phyloP scores from a whole-genome alignment of 1,140 invertebrate species.

The Drosophila persimilis region DNA sequence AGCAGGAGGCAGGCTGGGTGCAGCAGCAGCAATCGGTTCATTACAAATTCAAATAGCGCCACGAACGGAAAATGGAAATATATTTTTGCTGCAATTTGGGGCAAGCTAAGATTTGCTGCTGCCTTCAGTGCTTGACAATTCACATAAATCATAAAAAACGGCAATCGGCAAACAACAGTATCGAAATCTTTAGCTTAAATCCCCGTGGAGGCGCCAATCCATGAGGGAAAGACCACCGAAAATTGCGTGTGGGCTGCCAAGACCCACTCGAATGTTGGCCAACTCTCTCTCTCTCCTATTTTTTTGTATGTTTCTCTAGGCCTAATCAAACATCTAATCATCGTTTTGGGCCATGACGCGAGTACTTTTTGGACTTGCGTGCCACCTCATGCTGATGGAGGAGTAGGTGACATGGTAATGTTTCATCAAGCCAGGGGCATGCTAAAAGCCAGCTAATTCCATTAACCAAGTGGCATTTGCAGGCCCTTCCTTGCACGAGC shows the following conservation, averaged over 20 bases:
- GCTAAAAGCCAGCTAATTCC: conserved; percentile 20
- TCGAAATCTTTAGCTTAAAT: conserved; percentile 28
- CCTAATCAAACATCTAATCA: conserved; percentile 42
- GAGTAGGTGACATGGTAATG: conserved; percentile 33
- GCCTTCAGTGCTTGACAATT: conserved; percentile 26
- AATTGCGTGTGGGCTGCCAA: conserved; percentile 29
- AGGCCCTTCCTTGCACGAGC: too few species aligned
- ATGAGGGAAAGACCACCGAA: not conserved
- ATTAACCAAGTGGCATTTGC: conserved; percentile 20
- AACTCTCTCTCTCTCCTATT: conserved; percentile 20
- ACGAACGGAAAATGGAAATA: conserved; percentile 60
- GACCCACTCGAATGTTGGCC: conserved; percentile 7
- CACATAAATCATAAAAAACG: conserved; percentile 48
- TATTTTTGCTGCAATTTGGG: conserved; percentile 54
- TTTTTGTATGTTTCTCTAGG: too few species aligned
- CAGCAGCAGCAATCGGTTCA: conserved; percentile 23
- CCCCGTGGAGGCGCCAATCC: not conserved
- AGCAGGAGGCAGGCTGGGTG: not conserved
- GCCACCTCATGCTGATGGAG: conserved; percentile 52
- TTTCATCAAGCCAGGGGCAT: conserved; percentile 39
- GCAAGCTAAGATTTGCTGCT: conserved; percentile 65
- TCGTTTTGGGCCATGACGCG: conserved; percentile 55
- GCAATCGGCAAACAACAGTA: conserved; percentile 33
- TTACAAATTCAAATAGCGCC: conserved; percentile 63
- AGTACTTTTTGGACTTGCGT: conserved; percentile 36